Conservation (phyloP, 2,797 vertebrate species). For the Astyanax mexicanus region DNA sequence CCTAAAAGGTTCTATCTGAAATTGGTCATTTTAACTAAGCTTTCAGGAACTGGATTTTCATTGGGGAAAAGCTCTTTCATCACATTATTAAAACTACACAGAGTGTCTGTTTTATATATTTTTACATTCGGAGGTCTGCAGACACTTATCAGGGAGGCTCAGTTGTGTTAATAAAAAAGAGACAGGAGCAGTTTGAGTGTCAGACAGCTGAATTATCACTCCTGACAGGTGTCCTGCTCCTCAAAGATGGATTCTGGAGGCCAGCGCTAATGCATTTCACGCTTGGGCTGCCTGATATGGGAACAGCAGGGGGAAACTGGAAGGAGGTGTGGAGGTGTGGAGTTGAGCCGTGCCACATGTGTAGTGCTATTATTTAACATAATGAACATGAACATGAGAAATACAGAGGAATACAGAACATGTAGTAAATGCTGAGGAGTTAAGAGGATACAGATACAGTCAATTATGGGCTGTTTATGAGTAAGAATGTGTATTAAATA, state of each 20-base stretch:
- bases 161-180: constrained; percentile 26
- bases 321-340: too few species aligned
- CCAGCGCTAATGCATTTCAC: constrained; percentile 27
- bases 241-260: constrained; percentile 22
- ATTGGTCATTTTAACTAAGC: not conserved
- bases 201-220: constrained; percentile 33
- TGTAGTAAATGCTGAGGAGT: not conserved
- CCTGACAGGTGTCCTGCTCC: constrained; percentile 37
- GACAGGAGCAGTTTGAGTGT: constrained; percentile 30
- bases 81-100: not conserved
- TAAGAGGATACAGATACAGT: too few species aligned
- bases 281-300: constrained; percentile 19
- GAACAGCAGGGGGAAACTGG: not conserved
- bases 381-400: constrained; percentile 14
- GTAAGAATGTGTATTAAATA: too few species aligned
- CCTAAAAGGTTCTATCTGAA: not conserved
- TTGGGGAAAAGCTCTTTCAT: not conserved
- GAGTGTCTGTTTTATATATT: constrained; percentile 1
- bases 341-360: not conserved
- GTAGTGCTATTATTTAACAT: not conserved
- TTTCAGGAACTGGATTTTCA: not conserved
- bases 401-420: too few species aligned
- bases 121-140: constrained; percentile 2
- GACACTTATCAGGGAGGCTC: not conserved
- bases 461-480: not conserved